phyloP scores from a whole-genome alignment of 2,888 invertebrate genomes.

The Rhabditoides inermis region DNA sequence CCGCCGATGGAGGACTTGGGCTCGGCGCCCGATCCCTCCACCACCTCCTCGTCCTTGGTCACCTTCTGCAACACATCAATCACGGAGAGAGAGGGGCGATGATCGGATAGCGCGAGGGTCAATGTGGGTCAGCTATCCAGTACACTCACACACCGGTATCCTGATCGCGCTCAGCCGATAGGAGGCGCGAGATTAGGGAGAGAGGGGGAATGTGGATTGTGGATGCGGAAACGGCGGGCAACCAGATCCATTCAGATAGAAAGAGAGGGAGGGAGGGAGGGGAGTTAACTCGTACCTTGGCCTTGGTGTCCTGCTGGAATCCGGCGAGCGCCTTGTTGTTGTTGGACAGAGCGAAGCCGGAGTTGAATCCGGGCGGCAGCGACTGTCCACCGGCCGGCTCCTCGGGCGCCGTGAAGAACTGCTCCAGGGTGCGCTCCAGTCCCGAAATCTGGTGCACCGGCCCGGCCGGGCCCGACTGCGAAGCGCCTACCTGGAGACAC shows the following conservation, averaged over 20 bases:
- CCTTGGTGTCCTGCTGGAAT: constrained; percentile 29
- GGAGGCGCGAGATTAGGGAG: no score
- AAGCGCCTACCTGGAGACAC: neutral
- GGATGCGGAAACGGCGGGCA: no score
- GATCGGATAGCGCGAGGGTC: no score
- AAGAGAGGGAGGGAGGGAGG: no score
- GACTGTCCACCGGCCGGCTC: constrained; percentile 19
- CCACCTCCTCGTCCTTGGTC: constrained; percentile 14
- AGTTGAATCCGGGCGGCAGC: constrained; percentile 46
- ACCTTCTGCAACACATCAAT: constrained; percentile 1
- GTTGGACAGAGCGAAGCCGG: constrained; percentile 48
- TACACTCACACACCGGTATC: no score
- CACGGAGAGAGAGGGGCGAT: no score
- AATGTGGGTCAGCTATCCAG: no score
- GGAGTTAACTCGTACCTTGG: no score
- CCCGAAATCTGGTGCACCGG: constrained; percentile 32
- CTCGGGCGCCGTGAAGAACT: constrained; percentile 48
- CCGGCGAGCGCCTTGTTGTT: constrained; percentile 37
- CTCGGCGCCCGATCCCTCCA: constrained; percentile 32
- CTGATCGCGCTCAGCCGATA: no score
- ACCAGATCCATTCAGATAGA: no score
- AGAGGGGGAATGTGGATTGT: no score
- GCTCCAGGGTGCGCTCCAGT: constrained; percentile 46
- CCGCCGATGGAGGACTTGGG: constrained; percentile 48
- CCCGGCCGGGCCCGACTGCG: constrained; percentile 6